Evolutionary conservation across 2,113 vertebrate genomes (phyloP).

Genomic region (Atlantisia rogersi): DNA sequence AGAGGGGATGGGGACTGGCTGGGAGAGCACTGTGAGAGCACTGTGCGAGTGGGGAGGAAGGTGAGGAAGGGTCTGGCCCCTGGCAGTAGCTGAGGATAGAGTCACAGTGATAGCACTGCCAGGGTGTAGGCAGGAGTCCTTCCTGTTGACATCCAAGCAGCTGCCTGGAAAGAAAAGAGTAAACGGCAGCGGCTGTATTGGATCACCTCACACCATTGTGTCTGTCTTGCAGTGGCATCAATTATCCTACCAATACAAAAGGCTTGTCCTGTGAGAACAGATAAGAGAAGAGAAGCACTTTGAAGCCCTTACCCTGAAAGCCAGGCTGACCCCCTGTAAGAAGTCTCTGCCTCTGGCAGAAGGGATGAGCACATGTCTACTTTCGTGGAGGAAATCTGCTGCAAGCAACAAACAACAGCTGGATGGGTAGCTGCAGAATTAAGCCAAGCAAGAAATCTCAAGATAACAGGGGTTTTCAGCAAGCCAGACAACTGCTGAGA

Average conservation of each 20-base stretch:
- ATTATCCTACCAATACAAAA: neutral
- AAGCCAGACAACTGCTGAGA: neutral
- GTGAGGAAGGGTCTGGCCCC: neutral
- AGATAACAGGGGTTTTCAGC: neutral
- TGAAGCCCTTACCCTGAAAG: neutral
- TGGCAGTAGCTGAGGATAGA: neutral
- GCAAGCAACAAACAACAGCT: neutral
- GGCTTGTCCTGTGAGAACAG: neutral
- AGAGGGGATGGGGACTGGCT: neutral
- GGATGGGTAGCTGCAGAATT: neutral
- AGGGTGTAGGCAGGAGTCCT: neutral
- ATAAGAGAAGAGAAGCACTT: neutral
- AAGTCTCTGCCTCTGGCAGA: neutral
- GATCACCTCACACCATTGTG: neutral
- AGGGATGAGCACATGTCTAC: neutral
- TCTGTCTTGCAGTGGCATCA: neutral
- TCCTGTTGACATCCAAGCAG: neutral
- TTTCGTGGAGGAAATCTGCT: neutral
- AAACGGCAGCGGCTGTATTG: neutral
- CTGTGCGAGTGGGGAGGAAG: neutral
- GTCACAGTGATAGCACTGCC: neutral
- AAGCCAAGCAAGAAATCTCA: neutral
- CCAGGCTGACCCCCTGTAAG: neutral
- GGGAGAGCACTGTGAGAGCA: neutral
- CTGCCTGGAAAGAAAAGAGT: neutral